These are phyloP conservation scores for Dendrocincla fuliginosa DNA, from an alignment of 2,797 vertebrate species.

Conservation along the genomic window DNA sequence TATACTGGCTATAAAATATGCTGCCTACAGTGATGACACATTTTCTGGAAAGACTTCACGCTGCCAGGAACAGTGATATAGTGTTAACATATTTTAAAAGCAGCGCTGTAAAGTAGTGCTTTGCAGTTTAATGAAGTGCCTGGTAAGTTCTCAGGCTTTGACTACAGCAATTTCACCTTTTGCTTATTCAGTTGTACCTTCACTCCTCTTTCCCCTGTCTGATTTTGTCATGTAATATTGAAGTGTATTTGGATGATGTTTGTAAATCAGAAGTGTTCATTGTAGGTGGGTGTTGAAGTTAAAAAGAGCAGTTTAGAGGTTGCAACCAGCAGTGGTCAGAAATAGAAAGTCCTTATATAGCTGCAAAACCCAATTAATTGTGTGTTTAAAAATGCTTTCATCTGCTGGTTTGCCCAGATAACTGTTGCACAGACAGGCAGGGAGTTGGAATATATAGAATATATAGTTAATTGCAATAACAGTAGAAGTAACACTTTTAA, in stretches of 20 bases:
- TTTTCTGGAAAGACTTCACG: constrained; percentile 60
- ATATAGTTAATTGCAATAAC: background rate
- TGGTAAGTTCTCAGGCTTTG: background rate
- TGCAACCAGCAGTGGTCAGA: background rate
- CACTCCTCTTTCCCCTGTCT: background rate
- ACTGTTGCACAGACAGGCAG: background rate
- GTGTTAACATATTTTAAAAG: constrained; percentile 53
- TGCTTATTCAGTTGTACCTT: background rate
- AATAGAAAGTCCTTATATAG: background rate
- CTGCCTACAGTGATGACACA: constrained; percentile 25
- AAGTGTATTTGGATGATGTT: background rate
- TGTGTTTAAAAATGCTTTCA: background rate
- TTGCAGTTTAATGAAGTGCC: constrained; percentile 42
- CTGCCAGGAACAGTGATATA: constrained; percentile 53
- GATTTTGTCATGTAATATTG: background rate
- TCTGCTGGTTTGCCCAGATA: background rate
- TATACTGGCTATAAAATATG: constrained; percentile 37
- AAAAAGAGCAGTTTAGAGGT: background rate
- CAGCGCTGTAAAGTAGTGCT: background rate
- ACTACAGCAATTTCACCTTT: background rate
- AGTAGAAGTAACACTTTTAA: background rate
- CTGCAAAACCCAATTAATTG: background rate
- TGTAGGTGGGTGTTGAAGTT: background rate
- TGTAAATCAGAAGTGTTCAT: background rate
- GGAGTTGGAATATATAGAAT: background rate